Base-by-base conservation (phyloP, 2,113 vertebrate genomes). In the Reinhardtius hippoglossoides region DNA sequence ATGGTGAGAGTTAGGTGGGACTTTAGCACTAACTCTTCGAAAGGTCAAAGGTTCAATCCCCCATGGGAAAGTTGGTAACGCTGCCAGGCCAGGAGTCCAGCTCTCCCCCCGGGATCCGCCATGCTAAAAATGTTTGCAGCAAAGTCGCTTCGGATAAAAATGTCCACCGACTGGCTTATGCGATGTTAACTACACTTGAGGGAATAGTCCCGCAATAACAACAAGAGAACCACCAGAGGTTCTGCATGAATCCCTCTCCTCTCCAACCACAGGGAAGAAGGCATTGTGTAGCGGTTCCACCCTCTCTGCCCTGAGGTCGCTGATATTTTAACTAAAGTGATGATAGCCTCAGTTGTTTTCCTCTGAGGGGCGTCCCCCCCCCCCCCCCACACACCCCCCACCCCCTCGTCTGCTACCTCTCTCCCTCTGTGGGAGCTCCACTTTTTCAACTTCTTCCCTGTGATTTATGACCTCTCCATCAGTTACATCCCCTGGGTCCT, bases 381-480 rank as follows among this genome's bases (percentile, higher is more conserved):
- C 56, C 26, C n/a, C 9, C n/a, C n/a, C n/a, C n/a, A n/a, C n/a
- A n/a, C n/a, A n/a, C n/a, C n/a, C 67, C 69, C 74, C 31, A 23
- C 44, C 24, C 56, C 26, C n/a, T 8, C 40, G 74, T 86, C 85
- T 76, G 46, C 78, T 81, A 74, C 78, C 84, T 70, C 65, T 20
- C 72, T 79, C 81, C 78, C 62, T 80, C 75, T 35, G 67, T 86
- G 84, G 86, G 89, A 90, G 82, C 88, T 83, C 73, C 66, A 82
- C 88, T 92, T 92, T 87, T 88, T 87, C 81, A 91, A 91, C 87
- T 83, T 86, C 81, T 87, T 85, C 64, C 5, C 59, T 3, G 67
- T 94, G 91, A 94, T 93, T 93, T 93, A 93, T 88, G 90, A 87
- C 85, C 79, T 42, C 85, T 78, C 85, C 88, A 80, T 92, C 85